These are phyloP conservation scores for Ciconia maguari DNA, from an alignment of 2,113 vertebrate species.

Conservation along the genomic window DNA sequence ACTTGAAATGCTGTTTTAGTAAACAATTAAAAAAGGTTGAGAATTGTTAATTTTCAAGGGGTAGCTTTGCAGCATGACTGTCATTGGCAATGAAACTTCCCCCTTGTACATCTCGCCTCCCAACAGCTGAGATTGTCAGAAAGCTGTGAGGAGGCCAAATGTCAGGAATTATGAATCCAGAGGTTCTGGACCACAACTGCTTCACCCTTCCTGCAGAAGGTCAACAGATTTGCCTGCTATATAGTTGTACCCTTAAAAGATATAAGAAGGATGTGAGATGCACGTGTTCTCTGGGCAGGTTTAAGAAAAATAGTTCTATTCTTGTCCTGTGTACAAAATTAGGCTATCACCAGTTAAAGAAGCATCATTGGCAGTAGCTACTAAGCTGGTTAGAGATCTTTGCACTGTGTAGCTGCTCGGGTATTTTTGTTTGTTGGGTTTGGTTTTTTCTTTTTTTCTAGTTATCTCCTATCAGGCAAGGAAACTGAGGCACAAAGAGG, in stretches of 20 bases:
- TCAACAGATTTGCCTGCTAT: not conserved
- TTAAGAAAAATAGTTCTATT: not conserved
- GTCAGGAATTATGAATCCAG: not conserved
- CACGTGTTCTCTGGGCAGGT: not conserved
- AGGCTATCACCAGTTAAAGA: not conserved
- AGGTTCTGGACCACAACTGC: not conserved
- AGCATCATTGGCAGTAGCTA: not conserved
- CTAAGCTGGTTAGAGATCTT: not conserved
- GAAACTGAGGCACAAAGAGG: not conserved
- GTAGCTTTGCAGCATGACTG: not conserved
- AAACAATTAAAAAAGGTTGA: not conserved
- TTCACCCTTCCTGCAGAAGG: not conserved
- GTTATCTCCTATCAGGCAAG: not conserved
- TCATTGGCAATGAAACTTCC: not conserved
- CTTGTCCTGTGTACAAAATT: not conserved
- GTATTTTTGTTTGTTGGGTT: not conserved
- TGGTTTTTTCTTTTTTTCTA: not conserved
- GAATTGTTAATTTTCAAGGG: not conserved
- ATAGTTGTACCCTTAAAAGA: not conserved
- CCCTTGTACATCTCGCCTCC: rapidly evolving
- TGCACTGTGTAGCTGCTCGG: not conserved
- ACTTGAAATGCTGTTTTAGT: not conserved
- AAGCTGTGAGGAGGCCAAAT: not conserved
- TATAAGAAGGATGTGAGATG: not conserved
- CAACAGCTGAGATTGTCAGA: not conserved